A percentile compares a stretch with the other conserved stretches of the same genome.
Evolutionary conservation across 2,888 invertebrate genomes (phyloP).

Genomic region (Bombyx huttoni): DNA sequence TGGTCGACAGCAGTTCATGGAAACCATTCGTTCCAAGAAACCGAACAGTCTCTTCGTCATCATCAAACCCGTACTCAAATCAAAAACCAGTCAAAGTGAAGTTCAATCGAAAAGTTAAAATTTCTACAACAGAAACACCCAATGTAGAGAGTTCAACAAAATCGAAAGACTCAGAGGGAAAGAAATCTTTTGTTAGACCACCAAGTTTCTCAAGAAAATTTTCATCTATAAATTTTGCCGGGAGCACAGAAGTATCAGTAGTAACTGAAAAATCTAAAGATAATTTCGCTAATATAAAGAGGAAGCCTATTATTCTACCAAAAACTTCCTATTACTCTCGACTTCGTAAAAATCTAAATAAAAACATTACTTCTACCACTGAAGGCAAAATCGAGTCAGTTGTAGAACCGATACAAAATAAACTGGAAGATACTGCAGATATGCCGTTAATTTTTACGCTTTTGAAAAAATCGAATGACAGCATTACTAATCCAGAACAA

Average conservation of each 20-base stretch:
- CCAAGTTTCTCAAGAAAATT: constrained; percentile 40
- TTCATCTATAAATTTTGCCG: constrained; percentile 16
- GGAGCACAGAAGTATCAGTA: constrained; percentile 22
- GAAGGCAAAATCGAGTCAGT: constrained; percentile 13
- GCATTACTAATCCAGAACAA: constrained; percentile 11
- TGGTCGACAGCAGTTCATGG: constrained; percentile 34
- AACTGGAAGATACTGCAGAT: constrained; percentile 31
- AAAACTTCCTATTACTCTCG: constrained; percentile 52
- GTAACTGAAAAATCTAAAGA: constrained; percentile 12
- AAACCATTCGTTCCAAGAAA: constrained; percentile 36
- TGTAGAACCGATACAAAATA: constrained; percentile 23
- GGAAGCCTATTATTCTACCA: constrained; percentile 31
- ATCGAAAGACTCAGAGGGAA: constrained; percentile 28
- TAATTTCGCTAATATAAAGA: constrained; percentile 16
- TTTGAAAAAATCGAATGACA: constrained; percentile 29
- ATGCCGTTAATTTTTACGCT: constrained; percentile 46
- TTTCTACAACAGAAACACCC: constrained; percentile 29
- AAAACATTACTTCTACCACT: constrained; percentile 17
- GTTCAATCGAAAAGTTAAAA: constrained; percentile 51
- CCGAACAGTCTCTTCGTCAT: constrained; percentile 27
- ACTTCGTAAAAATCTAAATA: constrained; percentile 28
- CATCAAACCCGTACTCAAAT: constrained; percentile 14
- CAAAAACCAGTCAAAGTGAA: constrained; percentile 35
- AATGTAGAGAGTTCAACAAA: constrained; percentile 22
- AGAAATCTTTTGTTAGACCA: constrained; percentile 36